Evolutionary conservation across 2,797 vertebrate genomes (phyloP).

Genomic region (Serranus cabrilla): DNA sequence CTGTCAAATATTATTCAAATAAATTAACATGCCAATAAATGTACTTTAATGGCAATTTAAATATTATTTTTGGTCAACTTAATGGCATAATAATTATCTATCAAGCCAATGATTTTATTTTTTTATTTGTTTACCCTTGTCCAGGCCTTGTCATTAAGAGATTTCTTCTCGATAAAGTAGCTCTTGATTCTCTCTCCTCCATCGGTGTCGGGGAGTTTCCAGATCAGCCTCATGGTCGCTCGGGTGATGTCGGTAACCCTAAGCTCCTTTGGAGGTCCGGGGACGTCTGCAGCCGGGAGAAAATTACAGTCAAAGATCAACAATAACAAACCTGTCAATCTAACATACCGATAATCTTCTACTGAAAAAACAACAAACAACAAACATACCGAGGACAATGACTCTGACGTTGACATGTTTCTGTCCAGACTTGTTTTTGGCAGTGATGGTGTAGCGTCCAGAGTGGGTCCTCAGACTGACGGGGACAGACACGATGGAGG

Average conservation of each 20-base stretch:
- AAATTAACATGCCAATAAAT: no score
- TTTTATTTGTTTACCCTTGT: constrained; percentile 86
- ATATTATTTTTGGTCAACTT: no score
- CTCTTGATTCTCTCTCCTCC: constrained; percentile 98
- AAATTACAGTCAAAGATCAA: not conserved
- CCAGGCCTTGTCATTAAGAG: constrained; percentile 94
- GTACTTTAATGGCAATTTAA: no score
- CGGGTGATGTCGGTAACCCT: constrained; percentile 96
- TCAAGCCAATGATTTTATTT: no score
- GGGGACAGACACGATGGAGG: constrained; percentile 89
- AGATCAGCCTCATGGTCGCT: constrained; percentile 93
- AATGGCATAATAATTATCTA: no score
- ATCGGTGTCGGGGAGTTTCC: constrained; percentile 97
- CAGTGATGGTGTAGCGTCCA: constrained; percentile 96
- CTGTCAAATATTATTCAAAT: no score
- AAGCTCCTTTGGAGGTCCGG: constrained; percentile 93
- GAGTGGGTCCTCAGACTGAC: constrained; percentile 92
- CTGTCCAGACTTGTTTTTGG: constrained; percentile 98
- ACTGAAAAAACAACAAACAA: not conserved
- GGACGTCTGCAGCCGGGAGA: constrained; percentile 79
- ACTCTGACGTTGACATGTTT: constrained; percentile 94
- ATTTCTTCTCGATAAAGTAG: constrained; percentile 97
- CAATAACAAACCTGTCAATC: not conserved
- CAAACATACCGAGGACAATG: constrained; percentile 92
- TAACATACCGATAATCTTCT: not conserved